Evolutionary conservation across 2,797 vertebrate genomes (phyloP).

Genomic region (Tokudaia tokunoshimensis): DNA sequence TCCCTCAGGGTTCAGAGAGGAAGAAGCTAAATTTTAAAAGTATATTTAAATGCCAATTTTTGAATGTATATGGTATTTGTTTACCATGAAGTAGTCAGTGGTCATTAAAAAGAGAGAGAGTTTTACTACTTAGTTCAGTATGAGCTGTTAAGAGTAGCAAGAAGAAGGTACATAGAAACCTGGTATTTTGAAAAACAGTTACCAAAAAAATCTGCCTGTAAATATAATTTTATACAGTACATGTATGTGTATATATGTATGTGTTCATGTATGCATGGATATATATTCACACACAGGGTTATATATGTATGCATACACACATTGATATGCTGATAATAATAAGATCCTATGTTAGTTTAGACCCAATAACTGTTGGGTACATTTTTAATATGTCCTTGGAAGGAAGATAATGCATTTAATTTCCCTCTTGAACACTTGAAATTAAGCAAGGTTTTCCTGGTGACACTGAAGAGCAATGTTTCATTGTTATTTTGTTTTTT

Average conservation of each 20-base stretch:
- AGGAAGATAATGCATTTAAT: not conserved
- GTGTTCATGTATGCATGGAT: not conserved
- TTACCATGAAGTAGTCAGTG: not conserved
- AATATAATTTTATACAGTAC: not conserved
- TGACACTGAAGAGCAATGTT: not conserved
- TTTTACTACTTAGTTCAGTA: not conserved
- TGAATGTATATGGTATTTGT: not conserved
- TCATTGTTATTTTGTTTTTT: not conserved
- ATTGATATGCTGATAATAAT: not conserved
- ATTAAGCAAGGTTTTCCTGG: not conserved
- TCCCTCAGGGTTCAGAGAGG: not conserved
- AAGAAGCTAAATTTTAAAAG: not conserved
- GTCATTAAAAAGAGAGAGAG: not conserved
- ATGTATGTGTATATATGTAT: not conserved
- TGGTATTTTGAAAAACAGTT: not conserved
- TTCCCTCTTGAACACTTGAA: not conserved
- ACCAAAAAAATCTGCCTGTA: not conserved
- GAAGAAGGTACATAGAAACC: not conserved
- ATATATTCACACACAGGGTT: not conserved
- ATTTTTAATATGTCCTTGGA: not conserved
- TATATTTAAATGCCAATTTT: not conserved
- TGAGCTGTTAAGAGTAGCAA: slow-evolving; percentile 21
- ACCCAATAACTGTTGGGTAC: not conserved
- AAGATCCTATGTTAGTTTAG: not conserved
- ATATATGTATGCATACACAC: not conserved